Conservation (phyloP, 2,888 invertebrate species). For the Arctia plantaginis region DNA sequence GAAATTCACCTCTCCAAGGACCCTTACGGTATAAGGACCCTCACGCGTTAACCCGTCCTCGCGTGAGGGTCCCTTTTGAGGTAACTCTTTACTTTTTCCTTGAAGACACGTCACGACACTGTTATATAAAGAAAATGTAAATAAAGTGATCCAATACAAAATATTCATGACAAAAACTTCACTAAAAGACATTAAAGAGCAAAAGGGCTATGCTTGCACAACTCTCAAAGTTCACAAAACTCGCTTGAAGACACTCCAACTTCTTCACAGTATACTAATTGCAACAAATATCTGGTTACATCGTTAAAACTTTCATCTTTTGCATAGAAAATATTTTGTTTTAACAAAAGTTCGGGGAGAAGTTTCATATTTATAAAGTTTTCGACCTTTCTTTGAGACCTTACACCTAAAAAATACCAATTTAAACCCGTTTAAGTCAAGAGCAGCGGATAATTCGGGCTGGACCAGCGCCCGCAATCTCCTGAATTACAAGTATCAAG, state of each 20-base stretch:
- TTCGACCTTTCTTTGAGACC: neutral
- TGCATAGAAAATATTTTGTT: slow-evolving; percentile 26
- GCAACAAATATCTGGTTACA: slow-evolving; percentile 47
- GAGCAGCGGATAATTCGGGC: no score
- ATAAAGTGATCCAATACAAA: neutral
- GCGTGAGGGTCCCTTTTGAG: neutral
- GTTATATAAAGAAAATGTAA: neutral
- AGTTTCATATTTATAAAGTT: slow-evolving; percentile 1
- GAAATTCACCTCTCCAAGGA: neutral
- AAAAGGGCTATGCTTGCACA: slow-evolving; percentile 4
- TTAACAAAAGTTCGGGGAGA: neutral
- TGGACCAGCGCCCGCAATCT: no score
- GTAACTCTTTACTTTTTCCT: neutral
- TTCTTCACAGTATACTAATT: slow-evolving; percentile 34
- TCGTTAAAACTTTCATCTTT: slow-evolving; percentile 48
- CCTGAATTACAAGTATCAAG: no score
- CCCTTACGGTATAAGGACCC: neutral
- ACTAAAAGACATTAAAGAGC: neutral
- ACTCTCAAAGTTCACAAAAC: neutral
- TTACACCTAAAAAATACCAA: neutral
- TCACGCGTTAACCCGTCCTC: neutral
- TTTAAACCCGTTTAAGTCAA: neutral
- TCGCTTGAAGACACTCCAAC: neutral
- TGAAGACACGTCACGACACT: neutral
- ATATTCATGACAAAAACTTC: neutral